phyloP scores from a whole-genome alignment of 1,140 invertebrate species.

The Stegodyphus dumicola region DNA sequence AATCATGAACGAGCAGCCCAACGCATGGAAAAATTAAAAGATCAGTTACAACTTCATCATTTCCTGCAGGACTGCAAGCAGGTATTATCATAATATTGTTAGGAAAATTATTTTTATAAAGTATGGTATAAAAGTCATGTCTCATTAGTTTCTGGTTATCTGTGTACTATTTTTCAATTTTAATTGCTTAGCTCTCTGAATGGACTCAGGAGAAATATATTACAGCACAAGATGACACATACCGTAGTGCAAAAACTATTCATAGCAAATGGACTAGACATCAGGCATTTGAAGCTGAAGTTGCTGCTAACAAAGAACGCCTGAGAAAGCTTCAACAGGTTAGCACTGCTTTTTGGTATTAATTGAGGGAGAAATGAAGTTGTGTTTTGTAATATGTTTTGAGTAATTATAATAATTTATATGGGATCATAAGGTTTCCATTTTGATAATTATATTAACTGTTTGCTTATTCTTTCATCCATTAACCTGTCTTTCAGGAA shows the following conservation, averaged over 20 bases:
- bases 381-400: no score
- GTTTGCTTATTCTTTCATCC: no score
- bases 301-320: constrained; percentile 97
- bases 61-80: constrained; percentile 99
- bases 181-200: constrained; percentile 73
- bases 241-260: constrained; percentile 96
- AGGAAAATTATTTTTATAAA: neutral
- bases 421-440: no score
- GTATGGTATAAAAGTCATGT: neutral
- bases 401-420: no score
- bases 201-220: constrained; percentile 99
- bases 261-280: constrained; percentile 99
- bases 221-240: constrained; percentile 98
- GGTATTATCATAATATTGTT: constrained; percentile 63
- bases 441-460: no score
- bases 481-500: no score
- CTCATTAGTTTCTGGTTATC: neutral
- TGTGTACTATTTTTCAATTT: constrained; percentile 8
- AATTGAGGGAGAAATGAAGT: no score
- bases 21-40: constrained; percentile 91
- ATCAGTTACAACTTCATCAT: constrained; percentile 94
- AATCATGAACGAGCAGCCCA: constrained; percentile 91
- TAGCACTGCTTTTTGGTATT: neutral
- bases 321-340: constrained; percentile 86
- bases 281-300: constrained; percentile 99